A percentile compares a stretch with the other conserved stretches of the same genome.
phyloP scores from a whole-genome alignment of 2,888 invertebrate genomes.

The Orchestes rusci region DNA sequence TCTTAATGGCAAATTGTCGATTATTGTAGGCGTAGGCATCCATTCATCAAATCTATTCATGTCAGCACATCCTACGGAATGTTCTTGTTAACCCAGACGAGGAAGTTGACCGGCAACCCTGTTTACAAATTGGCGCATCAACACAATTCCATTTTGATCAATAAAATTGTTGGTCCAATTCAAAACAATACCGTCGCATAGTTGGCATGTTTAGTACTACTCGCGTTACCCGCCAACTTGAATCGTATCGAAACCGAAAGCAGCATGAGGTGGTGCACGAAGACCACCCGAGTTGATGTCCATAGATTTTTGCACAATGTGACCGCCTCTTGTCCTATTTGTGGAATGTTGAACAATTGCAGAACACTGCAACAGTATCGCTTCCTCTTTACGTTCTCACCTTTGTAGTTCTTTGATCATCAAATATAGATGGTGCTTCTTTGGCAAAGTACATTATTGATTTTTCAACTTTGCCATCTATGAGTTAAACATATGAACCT shows the following conservation, averaged over 20 bases:
- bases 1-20: too few relatives aligned
- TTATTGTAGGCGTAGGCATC: too few relatives aligned
- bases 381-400: too few relatives aligned
- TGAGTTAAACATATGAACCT: too few relatives aligned
- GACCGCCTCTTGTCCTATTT: too few relatives aligned
- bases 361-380: neutral
- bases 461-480: too few relatives aligned
- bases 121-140: constrained; percentile 8
- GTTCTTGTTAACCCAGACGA: constrained; percentile 3
- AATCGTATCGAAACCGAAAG: constrained; percentile 11
- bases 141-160: constrained; percentile 8
- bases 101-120: constrained; percentile 5
- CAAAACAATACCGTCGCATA: constrained; percentile 12
- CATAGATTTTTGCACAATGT: constrained; percentile 14
- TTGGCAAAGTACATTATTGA: too few relatives aligned
- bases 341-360: constrained; percentile 2
- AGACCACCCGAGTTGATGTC: constrained; percentile 14
- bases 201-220: constrained; percentile 9
- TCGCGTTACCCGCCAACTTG: constrained; percentile 6
- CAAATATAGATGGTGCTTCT: too few relatives aligned
- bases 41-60: too few relatives aligned
- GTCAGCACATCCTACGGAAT: too few relatives aligned
- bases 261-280: constrained; percentile 14
- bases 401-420: too few relatives aligned
- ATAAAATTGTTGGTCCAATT: constrained; percentile 10